Conservation (phyloP, 2,888 invertebrate species). For the Homarus gammarus region DNA sequence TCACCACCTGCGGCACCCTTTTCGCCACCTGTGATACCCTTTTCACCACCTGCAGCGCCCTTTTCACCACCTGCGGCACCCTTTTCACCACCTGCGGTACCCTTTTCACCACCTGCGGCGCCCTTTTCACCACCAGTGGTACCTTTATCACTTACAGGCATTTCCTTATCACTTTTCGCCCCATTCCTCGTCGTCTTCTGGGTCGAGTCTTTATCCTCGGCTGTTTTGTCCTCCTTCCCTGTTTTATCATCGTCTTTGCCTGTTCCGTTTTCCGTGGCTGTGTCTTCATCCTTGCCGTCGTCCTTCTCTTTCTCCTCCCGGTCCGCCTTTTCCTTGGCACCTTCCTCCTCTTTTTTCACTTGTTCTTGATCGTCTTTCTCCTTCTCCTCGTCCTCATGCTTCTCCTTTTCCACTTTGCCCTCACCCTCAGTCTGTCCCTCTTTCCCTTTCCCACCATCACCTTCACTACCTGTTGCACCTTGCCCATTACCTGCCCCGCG, state of each 20-base stretch:
- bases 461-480: background rate
- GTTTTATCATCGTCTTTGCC: constrained; percentile 14
- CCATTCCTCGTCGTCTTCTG: too few relatives aligned
- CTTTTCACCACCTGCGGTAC: too few relatives aligned
- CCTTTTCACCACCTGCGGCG: background rate
- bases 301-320: constrained; percentile 37
- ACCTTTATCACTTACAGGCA: constrained; percentile 1
- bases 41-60: too few relatives aligned
- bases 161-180: background rate
- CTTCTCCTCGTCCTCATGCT: constrained; percentile 31
- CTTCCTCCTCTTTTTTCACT: background rate
- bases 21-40: too few relatives aligned
- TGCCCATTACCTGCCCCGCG: constrained; percentile 17
- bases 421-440: background rate
- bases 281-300: constrained; percentile 32
- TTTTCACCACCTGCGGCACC: too few relatives aligned
- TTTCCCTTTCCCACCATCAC: background rate
- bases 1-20: too few relatives aligned
- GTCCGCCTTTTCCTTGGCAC: constrained; percentile 37
- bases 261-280: background rate
- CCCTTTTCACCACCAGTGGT: background rate
- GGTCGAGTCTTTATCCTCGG: background rate
- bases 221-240: background rate
- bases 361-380: constrained; percentile 21
- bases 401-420: constrained; percentile 17